Evolutionary conservation across 2,113 vertebrate genomes (phyloP).

Genomic region (Amblyornis subalaris): DNA sequence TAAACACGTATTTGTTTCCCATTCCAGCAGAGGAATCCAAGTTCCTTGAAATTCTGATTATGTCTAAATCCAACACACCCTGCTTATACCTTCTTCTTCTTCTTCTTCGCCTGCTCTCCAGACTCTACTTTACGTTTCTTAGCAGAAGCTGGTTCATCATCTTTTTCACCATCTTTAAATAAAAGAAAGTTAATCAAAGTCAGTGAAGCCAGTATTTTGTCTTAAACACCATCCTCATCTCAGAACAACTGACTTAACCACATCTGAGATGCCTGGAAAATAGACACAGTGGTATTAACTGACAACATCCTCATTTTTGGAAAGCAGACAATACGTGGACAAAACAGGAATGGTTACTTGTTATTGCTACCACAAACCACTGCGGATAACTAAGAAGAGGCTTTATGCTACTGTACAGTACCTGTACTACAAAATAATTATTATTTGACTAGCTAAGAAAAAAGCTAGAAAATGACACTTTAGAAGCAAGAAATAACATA

Average conservation of each 20-base stretch:
- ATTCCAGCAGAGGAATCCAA: background rate
- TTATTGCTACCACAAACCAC: background rate
- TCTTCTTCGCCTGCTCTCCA: slow-evolving; percentile 82
- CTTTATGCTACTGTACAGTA: background rate
- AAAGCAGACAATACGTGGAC: background rate
- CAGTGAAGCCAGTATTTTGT: background rate
- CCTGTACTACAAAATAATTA: background rate
- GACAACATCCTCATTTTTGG: background rate
- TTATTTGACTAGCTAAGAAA: background rate
- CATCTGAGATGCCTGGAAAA: background rate
- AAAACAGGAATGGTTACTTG: background rate
- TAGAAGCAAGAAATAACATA: background rate
- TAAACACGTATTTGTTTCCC: background rate
- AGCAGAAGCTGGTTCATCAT: slow-evolving; percentile 62
- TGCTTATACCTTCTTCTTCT: slow-evolving; percentile 75
- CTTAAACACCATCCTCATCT: background rate
- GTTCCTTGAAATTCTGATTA: background rate
- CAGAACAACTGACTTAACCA: background rate
- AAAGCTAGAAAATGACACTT: background rate
- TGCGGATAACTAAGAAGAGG: background rate
- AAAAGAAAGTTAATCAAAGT: slow-evolving; percentile 55
- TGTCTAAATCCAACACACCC: background rate
- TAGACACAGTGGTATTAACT: background rate
- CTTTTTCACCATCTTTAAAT: slow-evolving; percentile 83
- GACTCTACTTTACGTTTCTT: slow-evolving; percentile 87